A percentile compares a stretch with the other conserved stretches of the same genome.
Evolutionary conservation across 2,113 vertebrate genomes (phyloP).

Genomic region (Passer domesticus): DNA sequence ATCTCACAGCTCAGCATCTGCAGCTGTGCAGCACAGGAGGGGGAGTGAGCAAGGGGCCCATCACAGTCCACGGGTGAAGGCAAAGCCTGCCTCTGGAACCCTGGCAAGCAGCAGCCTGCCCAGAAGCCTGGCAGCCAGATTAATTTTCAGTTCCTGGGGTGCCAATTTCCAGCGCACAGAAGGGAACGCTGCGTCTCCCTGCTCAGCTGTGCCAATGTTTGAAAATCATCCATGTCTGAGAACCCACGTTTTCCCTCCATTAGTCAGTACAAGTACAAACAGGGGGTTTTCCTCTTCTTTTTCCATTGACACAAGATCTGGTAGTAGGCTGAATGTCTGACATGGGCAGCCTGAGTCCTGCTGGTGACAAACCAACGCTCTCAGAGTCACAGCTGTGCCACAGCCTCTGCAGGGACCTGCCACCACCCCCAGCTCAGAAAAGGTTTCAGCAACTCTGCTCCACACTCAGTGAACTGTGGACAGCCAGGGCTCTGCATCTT

Average conservation of each 20-base stretch:
- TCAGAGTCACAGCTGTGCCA: neutral
- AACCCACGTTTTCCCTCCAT: neutral
- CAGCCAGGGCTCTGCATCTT: neutral
- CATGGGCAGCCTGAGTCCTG: neutral
- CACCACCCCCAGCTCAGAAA: neutral
- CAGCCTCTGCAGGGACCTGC: neutral
- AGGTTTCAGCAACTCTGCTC: neutral
- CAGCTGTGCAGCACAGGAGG: neutral
- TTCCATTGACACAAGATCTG: neutral
- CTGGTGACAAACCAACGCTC: neutral
- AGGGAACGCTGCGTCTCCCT: neutral
- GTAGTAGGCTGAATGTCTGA: neutral
- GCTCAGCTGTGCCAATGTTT: slow-evolving; percentile 33
- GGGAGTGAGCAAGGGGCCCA: neutral
- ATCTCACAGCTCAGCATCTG: neutral
- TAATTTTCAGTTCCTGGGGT: neutral
- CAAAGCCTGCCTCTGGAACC: neutral
- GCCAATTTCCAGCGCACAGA: slow-evolving; percentile 11
- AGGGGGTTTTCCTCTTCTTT: neutral
- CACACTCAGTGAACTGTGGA: neutral
- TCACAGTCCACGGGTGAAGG: neutral
- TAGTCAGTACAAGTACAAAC: neutral
- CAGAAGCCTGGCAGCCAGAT: neutral
- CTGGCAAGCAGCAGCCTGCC: neutral
- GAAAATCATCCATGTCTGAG: neutral